Evolutionary conservation across 2,113 vertebrate genomes (phyloP).

Genomic region (Bos javanicus): DNA sequence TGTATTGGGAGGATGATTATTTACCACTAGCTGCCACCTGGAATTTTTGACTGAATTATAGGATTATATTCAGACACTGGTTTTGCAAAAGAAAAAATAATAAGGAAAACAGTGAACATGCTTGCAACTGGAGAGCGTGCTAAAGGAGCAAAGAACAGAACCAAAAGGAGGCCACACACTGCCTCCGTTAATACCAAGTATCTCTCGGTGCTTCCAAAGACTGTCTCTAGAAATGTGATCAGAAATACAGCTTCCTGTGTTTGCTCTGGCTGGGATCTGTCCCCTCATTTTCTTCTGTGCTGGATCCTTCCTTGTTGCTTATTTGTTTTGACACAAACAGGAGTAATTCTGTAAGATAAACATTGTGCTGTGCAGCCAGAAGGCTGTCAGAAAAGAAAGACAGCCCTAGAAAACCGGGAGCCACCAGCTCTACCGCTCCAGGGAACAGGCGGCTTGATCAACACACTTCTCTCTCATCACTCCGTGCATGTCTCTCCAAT

Average conservation of each 20-base stretch:
- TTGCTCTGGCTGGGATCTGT: not conserved
- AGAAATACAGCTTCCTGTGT: not conserved
- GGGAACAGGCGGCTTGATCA: not conserved
- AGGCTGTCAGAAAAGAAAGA: conserved; percentile 26
- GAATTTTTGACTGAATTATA: not conserved
- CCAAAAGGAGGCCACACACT: not conserved
- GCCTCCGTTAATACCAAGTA: not conserved
- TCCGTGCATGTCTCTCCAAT: not conserved
- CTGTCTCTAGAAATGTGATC: not conserved
- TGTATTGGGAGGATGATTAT: not conserved
- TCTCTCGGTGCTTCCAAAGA: not conserved
- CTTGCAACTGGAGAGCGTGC: not conserved
- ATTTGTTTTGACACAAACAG: conserved; percentile 54
- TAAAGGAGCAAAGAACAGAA: not conserved
- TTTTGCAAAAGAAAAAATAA: not conserved
- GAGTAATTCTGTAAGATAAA: conserved; percentile 40
- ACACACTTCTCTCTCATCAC: fast-evolving
- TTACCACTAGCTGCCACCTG: not conserved
- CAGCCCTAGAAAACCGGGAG: not conserved
- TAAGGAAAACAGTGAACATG: not conserved
- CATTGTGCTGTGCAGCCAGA: conserved; percentile 23
- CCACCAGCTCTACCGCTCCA: not conserved
- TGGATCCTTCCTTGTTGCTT: conserved; percentile 28
- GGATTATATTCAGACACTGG: not conserved
- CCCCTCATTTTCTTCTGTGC: conserved; percentile 18